phyloP scores from a whole-genome alignment of 2,888 invertebrate species.

The Cheilosia vernalis region DNA sequence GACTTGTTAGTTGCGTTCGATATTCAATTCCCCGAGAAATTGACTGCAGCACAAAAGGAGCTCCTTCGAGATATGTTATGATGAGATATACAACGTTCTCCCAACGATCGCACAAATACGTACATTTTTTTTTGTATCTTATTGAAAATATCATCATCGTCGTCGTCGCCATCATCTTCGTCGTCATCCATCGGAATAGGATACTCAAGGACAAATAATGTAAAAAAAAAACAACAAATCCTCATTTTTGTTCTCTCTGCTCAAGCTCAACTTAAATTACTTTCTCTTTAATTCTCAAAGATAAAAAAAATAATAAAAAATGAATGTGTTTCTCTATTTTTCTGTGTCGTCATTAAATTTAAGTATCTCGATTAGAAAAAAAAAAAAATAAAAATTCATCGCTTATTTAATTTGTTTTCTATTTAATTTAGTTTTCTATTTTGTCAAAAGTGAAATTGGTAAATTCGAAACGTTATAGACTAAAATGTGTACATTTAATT shows the following conservation, averaged over 20 bases:
- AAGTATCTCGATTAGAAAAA: constrained; percentile 66
- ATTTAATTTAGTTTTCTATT: constrained; percentile 32
- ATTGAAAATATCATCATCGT: constrained; percentile 1
- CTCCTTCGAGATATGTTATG: constrained; percentile 94
- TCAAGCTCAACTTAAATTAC: constrained; percentile 58
- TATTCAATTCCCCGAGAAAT: constrained; percentile 95
- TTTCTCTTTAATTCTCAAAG: constrained; percentile 72
- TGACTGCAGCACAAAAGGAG: constrained; percentile 93
- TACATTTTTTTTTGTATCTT: constrained; percentile 27
- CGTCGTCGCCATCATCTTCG: constrained; percentile 4
- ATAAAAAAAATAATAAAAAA: constrained; percentile 40
- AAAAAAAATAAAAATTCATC: constrained; percentile 10
- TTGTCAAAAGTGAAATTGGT: constrained; percentile 34
- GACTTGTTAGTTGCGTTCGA: constrained; percentile 97
- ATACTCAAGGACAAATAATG: constrained; percentile 51
- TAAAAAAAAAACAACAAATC: constrained; percentile 11
- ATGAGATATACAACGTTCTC: constrained; percentile 74
- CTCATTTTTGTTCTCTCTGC: constrained; percentile 45
- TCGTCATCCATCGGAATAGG: constrained; percentile 40
- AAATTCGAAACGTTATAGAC: constrained; percentile 14
- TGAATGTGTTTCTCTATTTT: constrained; percentile 54
- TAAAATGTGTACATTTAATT: constrained; percentile 30
- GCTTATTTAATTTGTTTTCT: constrained; percentile 20
- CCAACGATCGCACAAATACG: constrained; percentile 46
- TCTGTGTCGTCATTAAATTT: constrained; percentile 69